Evolutionary conservation across 2,888 invertebrate genomes (phyloP), one percentile per base, ranked within the genome.

Genomic region (Neoscelio sp.): DNA sequence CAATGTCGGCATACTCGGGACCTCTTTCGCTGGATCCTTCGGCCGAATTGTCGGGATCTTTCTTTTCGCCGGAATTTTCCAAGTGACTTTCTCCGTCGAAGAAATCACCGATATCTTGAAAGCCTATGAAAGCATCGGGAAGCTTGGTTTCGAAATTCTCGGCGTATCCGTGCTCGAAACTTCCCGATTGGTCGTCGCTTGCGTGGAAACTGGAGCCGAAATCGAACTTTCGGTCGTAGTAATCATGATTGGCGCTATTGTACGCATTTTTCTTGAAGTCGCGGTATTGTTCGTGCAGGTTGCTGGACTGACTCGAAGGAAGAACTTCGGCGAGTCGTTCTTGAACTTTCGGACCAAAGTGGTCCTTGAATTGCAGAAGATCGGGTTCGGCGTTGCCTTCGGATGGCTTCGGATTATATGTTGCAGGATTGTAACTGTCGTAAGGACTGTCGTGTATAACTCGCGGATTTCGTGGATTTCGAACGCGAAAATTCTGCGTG

Each of bases 241-340:
- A 70, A 23, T 52, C 54, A 8, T 48, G 23, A n/a, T 78, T 33
- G 2, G 18, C 70, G 15, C 20, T 54, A 15, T n/a, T 50, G 28
- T 70, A 79, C 0, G 79, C 13, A 5, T 75, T 70, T 7, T 50
- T 44, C 12, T 75, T 79, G 30, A 79, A 79, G 7, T 64, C 52
- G 40, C 17, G 71, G 13, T 75, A 75, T 20, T 70, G 60, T 7
- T 71, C 54, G 33, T 40, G 50, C 4, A 70, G n/a, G 18, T 38
- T 60, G 3, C 1, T 8, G 1, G 67, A 30, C 8, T 60, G 33
- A 28, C 54, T 38, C 4, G 56, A 15, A 8, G 74, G 70, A 6
- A 56, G 6, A 7, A 70, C 10, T 30, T 70, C 15, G 3, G 44
- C 44, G 5, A 75, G 13, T 13, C 74, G 67, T 23, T 74, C 68